Conservation (phyloP, 1,140 invertebrate species). For the Frieseomelitta varia region DNA sequence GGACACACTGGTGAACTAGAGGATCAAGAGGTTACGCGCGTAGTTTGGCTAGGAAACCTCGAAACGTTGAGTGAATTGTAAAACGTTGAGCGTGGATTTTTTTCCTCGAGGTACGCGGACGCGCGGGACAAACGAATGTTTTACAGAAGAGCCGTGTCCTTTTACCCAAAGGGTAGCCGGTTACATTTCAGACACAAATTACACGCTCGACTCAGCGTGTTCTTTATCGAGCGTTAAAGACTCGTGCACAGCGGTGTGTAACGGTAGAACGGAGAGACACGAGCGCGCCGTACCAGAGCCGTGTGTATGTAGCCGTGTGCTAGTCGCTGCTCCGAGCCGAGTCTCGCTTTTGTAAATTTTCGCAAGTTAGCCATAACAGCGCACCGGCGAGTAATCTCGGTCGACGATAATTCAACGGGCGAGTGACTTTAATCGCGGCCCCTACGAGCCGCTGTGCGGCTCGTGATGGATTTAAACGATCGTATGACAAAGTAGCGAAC, state of each 20-base stretch:
- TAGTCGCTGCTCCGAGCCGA: neutral
- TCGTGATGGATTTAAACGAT: conserved; percentile 66
- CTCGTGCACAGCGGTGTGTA: neutral
- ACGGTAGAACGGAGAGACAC: neutral
- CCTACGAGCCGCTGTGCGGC: neutral
- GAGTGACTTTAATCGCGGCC: conserved; percentile 60
- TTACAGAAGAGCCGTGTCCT: neutral
- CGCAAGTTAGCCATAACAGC: conserved; percentile 46
- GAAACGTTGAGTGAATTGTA: neutral
- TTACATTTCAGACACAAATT: neutral
- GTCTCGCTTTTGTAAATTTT: conserved; percentile 53
- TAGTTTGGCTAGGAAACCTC: neutral
- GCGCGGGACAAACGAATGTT: neutral
- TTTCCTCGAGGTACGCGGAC: neutral
- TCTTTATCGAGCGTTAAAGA: neutral
- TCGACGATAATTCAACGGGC: conserved; percentile 57
- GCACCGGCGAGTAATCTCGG: conserved; percentile 47
- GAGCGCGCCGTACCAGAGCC: neutral
- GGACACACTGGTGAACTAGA: too few species aligned
- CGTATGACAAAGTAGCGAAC: conserved; percentile 64
- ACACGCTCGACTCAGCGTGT: neutral
- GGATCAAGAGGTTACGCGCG: too few species aligned
- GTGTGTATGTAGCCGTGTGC: neutral
- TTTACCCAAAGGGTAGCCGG: neutral
- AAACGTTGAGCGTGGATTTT: neutral